Evolutionary conservation across 2,888 invertebrate species (phyloP).

Genomic region (Masnerella sp.): DNA sequence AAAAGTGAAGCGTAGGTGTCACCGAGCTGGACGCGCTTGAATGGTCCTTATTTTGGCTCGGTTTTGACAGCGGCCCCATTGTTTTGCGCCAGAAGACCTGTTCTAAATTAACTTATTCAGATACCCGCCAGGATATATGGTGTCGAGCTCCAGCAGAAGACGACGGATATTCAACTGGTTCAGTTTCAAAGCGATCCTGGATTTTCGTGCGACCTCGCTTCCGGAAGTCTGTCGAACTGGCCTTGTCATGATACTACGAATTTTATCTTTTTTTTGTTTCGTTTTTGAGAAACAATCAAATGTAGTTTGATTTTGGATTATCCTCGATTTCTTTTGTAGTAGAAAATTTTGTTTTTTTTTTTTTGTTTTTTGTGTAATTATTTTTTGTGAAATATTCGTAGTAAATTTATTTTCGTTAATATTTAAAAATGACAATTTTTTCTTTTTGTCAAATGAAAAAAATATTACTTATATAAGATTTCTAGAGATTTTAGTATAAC

Average conservation of each 20-base stretch:
- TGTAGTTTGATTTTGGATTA: no score
- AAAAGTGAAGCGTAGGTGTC: conserved; percentile 64
- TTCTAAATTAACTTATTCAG: conserved; percentile 76
- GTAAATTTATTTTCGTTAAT: no score
- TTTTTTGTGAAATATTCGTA: no score
- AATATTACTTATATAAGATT: no score
- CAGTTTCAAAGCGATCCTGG: conserved; percentile 62
- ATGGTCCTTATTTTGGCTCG: conserved; percentile 75
- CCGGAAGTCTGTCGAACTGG: conserved; percentile 61
- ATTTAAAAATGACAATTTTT: no score
- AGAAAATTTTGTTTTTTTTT: no score
- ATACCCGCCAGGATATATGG: conserved; percentile 73
- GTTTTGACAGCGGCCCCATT: conserved; percentile 72
- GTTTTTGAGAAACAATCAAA: no score
- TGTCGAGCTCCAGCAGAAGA: conserved; percentile 65
- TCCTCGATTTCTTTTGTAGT: conserved; percentile 1
- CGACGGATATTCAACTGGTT: conserved; percentile 66
- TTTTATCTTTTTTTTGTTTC: conserved; percentile 32
- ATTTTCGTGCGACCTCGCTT: conserved; percentile 53
- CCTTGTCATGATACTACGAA: conserved; percentile 53
- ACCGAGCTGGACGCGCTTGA: conserved; percentile 63
- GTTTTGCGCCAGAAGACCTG: conserved; percentile 73
- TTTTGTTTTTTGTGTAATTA: no score
- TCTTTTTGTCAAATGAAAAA: no score
- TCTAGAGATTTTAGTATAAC: no score